Evolutionary conservation across 2,113 vertebrate species (phyloP), one percentile per base, ranked within the genome.

Genomic region (Mohoua ochrocephala): DNA sequence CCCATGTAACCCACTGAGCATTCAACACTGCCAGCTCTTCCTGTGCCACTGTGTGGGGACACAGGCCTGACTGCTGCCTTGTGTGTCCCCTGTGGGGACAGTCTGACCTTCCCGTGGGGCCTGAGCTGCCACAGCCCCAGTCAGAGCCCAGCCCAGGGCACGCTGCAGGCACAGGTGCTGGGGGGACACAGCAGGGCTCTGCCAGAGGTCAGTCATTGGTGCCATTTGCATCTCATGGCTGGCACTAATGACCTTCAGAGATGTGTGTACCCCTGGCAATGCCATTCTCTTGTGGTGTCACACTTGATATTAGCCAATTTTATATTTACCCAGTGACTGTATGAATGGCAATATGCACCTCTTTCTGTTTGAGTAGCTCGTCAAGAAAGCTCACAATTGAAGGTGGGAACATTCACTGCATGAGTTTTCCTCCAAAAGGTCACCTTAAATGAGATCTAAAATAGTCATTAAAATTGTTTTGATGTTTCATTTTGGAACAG

Each of bases 181-280:
- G 33, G 33, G 28, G 19, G 21, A 35, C 42, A 20, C 10, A n/a
- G 24, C 4, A 0, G 2, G 27, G 37, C 56, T 42, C 65, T 60
- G 39, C 47, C 57, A 31, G 17, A 27, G 15, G 21, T 1, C 5
- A 39, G 26, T 10, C 39, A 2, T 0, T 13, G 30, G 21, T 44
- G 28, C n/a, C 47, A 22, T 45, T 10, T 41, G 44, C 6, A 0
- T 42, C 39, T 67, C 45, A 10, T 21, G 30, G 26, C 23, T 11
- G 30, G n/a, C 42, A 52, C 10, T 30, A 50, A 26, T 14, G 44
- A 26, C 30, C 24, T 68, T 80, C 21, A 18, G 16, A 79, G 24
- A 19, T 21, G n/a, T 42, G 5, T 30, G 18, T 30, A 14, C 3
- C 39, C 7, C 13, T 1, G 3, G 37, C 10, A 56, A 78, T 22